Evolutionary conservation across 2,113 vertebrate species (phyloP), one percentile per base, ranked within the genome.

Genomic region (Ptyas mucosa): DNA sequence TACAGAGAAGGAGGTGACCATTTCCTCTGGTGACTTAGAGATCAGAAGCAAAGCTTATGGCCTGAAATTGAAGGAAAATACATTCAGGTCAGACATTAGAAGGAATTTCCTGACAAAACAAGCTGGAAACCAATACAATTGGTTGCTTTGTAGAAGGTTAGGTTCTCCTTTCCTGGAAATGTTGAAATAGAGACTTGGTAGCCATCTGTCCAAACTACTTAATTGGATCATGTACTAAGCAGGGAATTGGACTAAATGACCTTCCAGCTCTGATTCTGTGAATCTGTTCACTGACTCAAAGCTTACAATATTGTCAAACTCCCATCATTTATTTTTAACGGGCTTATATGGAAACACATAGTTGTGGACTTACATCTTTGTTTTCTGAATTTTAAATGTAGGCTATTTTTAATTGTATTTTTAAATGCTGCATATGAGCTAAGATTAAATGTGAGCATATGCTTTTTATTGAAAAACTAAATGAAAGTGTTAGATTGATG

Each of bases 341-440:
- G 10, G 15, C 34, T 57, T 86, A 43, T 0, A 2, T 23, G 26
- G 34, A 26, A 86, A 24, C 58, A 86, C 5, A 6, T 91, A 26
- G 20, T 55, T 49, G 15, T 91, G 34, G 75, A 85, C 23, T 53
- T n/a, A 93, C 92, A 75, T 86, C 95, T 96, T 94, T 96, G n/a
- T 96, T 93, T 94, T 94, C 96, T 95, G 93, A 92, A 92, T 96
- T 95, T 95, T 95, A 94, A 92, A 96, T 93, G 95, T 87, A 94
- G 93, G 75, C 96, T 64, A 89, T 94, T 85, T 95, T 93, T 85
- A 96, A n/a, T 6, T 34, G 64, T 95, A 52, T 24, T 95, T 97
- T 97, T 57, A 95, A 93, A 94, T 96, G 93, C 89, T 90, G n/a
- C 85, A 93, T 54, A 20, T 43, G 75, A 43, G 8, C 75, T 81